Evolutionary conservation across 2,888 invertebrate genomes (phyloP), one percentile per base, ranked within the genome.

Genomic region (Allygus modestus): DNA sequence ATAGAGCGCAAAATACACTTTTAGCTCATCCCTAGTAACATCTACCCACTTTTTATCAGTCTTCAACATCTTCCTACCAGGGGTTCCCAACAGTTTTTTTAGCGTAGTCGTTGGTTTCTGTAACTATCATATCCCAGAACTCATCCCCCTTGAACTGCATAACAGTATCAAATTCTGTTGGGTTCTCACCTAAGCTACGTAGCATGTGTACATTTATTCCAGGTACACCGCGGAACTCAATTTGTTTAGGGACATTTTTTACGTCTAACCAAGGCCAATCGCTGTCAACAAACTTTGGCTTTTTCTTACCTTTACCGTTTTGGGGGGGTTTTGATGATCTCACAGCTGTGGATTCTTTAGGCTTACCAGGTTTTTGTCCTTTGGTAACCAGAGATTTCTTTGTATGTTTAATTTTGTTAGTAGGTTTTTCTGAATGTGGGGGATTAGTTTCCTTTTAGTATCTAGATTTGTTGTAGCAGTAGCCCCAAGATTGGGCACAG

Each of bases 191-290:
- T 43, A 82, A 28, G 43, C 28, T 65, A 31, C 69, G 65, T n/a
- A 82, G 43, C 17, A 28, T 65, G 28, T 31, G 43, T 41, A 33
- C 43, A 82, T 82, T 69, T 82, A 82, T 82, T 31, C 82, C 82
- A 58, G 43, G 82, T 65, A 69, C 82, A 82, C 82, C 82, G 37
- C 54, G 33, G 41, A 82, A 82, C 20, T 31, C 28, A 28, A 82
- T 43, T 31, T 82, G 26, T 69, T 82, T 69, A 28, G 69, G 69
- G 20, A n/a, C 41, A 82, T 65, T 82, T 37, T 61, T 20, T 43
- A 20, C 41, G n/a, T 82, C 82, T 20, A 82, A 26, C 82, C 82
- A 82, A 69, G 65, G 65, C 82, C 82, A 82, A 43, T 82, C 82
- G 15, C 23, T 43, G 46, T 75, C 75, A 43, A 43, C 75, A 23